A percentile compares a stretch with the other conserved stretches of the same genome.
Conservation (phyloP, 2,113 vertebrate genomes). For the Rhinoderma darwinii region DNA sequence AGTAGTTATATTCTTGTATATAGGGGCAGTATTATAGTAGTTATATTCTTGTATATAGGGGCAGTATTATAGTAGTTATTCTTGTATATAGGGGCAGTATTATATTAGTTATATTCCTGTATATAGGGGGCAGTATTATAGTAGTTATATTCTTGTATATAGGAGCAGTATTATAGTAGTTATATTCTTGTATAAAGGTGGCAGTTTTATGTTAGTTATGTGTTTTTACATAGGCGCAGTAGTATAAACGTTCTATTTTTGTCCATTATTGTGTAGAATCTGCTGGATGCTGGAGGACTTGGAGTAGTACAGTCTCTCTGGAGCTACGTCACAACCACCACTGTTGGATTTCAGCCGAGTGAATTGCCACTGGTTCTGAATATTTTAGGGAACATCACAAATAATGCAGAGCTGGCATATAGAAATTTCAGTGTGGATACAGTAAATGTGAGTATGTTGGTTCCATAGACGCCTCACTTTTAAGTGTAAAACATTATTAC, state of each 20-base stretch:
- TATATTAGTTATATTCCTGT: neutral
- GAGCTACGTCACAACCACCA: neutral
- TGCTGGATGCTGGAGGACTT: neutral
- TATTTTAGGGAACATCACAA: slow-evolving; percentile 23
- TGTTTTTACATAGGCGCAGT: too few relatives aligned
- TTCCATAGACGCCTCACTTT: too few relatives aligned
- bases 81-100: neutral
- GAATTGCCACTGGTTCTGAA: neutral
- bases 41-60: neutral
- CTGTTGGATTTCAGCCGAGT: neutral
- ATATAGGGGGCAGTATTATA: neutral
- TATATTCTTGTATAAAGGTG: neutral
- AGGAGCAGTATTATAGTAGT: neutral
- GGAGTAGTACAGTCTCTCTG: neutral
- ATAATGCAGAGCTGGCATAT: neutral
- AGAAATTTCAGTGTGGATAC: neutral
- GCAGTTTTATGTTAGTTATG: neutral
- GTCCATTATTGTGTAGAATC: neutral
- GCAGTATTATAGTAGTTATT: slow-evolving; percentile 10
- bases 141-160: neutral
- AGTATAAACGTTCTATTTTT: neutral
- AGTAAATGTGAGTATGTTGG: neutral
- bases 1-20: neutral
- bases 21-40: neutral
- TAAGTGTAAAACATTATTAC: too few relatives aligned